Evolutionary conservation across 2,113 vertebrate genomes (phyloP).

Genomic region (Falco punctatus): DNA sequence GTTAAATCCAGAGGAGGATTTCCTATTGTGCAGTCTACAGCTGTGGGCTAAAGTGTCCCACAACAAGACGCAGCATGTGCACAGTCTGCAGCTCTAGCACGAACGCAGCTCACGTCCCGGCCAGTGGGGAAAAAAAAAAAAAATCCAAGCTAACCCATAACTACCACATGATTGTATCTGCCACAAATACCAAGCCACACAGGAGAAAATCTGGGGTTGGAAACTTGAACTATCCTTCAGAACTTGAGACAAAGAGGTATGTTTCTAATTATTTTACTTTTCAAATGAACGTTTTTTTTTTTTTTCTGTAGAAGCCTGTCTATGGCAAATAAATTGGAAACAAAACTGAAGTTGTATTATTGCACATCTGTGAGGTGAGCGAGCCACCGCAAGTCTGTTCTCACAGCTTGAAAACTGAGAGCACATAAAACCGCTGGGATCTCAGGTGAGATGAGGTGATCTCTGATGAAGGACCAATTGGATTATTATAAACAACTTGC

Average conservation of each 20-base stretch:
- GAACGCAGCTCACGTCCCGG: not conserved
- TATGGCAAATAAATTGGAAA: slow-evolving; percentile 26
- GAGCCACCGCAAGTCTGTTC: not conserved
- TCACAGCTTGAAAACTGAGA: slow-evolving; percentile 7
- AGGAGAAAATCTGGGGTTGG: slow-evolving; percentile 16
- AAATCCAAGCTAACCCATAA: not conserved
- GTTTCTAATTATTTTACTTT: slow-evolving; percentile 44
- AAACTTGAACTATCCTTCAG: not conserved
- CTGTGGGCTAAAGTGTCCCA: not conserved
- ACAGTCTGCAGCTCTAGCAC: not conserved
- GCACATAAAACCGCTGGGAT: not conserved
- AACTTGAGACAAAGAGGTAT: not conserved
- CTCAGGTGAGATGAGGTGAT: slow-evolving; percentile 44
- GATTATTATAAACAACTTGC: slow-evolving; percentile 55
- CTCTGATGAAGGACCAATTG: slow-evolving; percentile 30
- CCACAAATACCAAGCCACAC: not conserved
- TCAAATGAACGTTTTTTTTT: not conserved
- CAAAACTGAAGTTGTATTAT: not conserved
- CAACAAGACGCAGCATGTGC: not conserved
- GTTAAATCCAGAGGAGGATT: slow-evolving; percentile 18
- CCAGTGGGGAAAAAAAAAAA: not conserved
- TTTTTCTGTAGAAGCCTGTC: not conserved
- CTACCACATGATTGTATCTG: slow-evolving; percentile 13
- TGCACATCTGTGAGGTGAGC: slow-evolving; percentile 21
- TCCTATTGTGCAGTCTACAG: slow-evolving; percentile 33